These are phyloP conservation scores for Sebastes diploproa DNA, from an alignment of 2,797 vertebrate genomes.

Conservation along the genomic window DNA sequence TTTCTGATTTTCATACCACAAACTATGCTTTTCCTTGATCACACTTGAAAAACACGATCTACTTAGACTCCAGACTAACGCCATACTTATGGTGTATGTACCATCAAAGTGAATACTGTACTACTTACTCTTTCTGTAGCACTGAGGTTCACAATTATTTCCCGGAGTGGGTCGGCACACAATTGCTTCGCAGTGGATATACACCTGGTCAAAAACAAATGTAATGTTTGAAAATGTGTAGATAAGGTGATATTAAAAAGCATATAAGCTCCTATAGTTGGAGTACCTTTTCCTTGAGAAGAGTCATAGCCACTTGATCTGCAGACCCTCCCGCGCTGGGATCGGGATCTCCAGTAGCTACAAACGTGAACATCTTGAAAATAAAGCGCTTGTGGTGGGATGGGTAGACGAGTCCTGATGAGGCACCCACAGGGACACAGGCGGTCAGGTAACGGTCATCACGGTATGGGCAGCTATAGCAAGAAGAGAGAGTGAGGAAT, in stretches of 20 bases:
- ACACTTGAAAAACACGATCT: not conserved
- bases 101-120: not conserved
- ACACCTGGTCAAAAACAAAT: constrained; percentile 56
- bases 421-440: constrained; percentile 40
- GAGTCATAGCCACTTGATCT: not conserved
- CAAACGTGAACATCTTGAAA: constrained; percentile 82
- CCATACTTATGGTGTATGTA: not conserved
- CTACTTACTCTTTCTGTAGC: constrained; percentile 71
- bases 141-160: constrained; percentile 65
- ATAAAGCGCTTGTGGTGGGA: constrained; percentile 70
- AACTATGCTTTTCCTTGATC: not conserved
- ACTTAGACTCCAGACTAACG: not conserved
- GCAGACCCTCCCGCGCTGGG: not conserved
- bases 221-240: not conserved
- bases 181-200: constrained; percentile 71
- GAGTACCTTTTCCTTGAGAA: constrained; percentile 54
- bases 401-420: constrained; percentile 52
- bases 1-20: not conserved
- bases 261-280: not conserved
- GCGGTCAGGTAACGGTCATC: constrained; percentile 71
- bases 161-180: constrained; percentile 58
- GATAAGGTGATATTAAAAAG: not conserved
- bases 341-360: not conserved
- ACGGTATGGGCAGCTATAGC: constrained; percentile 68
- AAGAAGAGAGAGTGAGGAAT: not conserved